Base-by-base conservation (phyloP, 37 sponge, comb jelly and placozoan species). In the Mnemiopsis leidyi region DNA sequence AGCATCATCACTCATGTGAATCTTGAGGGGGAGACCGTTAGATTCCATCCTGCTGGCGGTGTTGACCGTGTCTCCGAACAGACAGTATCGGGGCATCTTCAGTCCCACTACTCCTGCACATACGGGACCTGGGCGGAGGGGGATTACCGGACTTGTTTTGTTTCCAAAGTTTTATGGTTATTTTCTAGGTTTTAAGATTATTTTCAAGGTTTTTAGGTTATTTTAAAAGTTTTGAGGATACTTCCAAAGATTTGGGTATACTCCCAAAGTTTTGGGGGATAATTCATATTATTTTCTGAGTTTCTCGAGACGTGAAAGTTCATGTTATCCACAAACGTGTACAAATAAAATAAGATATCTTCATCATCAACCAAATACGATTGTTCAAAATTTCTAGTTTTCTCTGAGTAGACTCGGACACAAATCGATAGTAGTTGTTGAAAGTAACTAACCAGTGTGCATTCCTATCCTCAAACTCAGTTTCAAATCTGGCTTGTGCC, bases 21-120 rank as follows among this genome's bases (percentile, higher is more conserved):
- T 93, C 39, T 94, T 93, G 33, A 97, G 95, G 25, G 97, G 96
- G 32, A 95, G 92, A 2, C 98, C 98, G 93, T 94, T 95, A 7
- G 96, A 95, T 93, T 98, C 98, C 98, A 98, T 98, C 32, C 96
- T 76, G 32, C 92, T 93, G 23, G 98, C 97, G 13, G 95, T 95
- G 93, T 98, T 97, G 93, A 98, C 97, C 0, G 98, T 98, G 92
- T 98, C 97, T 0, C 98, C 98, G 94, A 98, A 97, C 69, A 98
- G 92, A 77, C 98, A 98, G 93, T 95, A 98, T 0, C 97, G 95
- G 0, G 96, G 97, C 98, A 98, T 98, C 94, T 95, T 97, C 69
- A 48, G 61, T 3, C 98, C 98, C n/a, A 97, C 97, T 76, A 98
- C 96, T 68, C 97, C 98, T 1, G 98, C 90, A 85, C 90, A 85